Evolutionary conservation across 37 sponge, comb jelly and placozoan genomes (phyloP).

Genomic region (Cliona cf. orientalis): DNA sequence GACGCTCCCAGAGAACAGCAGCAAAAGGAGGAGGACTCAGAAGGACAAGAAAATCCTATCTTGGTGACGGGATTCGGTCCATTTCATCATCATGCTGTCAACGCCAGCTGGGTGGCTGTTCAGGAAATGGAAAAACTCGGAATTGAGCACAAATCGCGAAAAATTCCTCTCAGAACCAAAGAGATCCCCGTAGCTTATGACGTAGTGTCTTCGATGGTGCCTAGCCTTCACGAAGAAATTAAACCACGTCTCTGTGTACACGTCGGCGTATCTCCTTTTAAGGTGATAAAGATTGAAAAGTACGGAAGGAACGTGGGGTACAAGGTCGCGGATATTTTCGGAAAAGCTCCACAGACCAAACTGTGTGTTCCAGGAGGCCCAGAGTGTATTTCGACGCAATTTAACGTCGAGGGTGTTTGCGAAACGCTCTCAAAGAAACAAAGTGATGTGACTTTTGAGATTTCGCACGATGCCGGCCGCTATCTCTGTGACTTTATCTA

Average conservation of each 20-base stretch:
- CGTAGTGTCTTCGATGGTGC: conserved; percentile 22
- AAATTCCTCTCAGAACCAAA: conserved; percentile 8
- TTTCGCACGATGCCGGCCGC: conserved; percentile 70
- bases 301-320: conserved; percentile 56
- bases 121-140: conserved; percentile 33
- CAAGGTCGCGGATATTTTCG: conserved; percentile 30
- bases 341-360: not conserved
- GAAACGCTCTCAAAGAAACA: not conserved
- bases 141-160: not conserved
- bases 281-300: conserved; percentile 47
- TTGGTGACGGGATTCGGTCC: conserved; percentile 81
- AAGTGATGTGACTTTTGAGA: conserved; percentile 17
- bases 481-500: conserved; percentile 82
- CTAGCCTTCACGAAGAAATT: conserved; percentile 44
- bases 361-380: conserved; percentile 49
- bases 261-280: conserved; percentile 62
- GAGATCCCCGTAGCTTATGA: conserved; percentile 71
- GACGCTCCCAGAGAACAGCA: not conserved
- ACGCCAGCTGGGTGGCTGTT: conserved; percentile 82
- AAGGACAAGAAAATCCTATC: not conserved
- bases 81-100: conserved; percentile 53
- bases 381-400: conserved; percentile 8
- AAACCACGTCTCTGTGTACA: conserved; percentile 70
- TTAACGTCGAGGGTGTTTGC: conserved; percentile 21
- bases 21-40: not conserved